Conservation (phyloP, 2,888 invertebrate genomes). For the Dysmachus trigonus region DNA sequence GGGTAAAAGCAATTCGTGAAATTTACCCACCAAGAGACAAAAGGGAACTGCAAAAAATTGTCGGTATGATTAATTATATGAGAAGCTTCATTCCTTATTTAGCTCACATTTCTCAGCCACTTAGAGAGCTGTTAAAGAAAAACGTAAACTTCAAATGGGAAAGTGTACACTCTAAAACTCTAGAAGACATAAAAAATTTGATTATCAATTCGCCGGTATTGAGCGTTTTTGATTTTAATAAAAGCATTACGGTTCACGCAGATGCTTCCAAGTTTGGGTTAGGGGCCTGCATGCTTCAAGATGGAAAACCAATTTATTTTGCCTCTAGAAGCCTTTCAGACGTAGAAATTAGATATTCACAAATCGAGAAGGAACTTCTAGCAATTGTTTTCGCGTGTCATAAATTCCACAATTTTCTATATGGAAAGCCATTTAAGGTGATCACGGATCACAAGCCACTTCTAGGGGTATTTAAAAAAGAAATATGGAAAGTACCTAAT, state of each 20-base stretch:
- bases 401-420: too few species aligned
- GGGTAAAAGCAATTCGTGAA: background rate
- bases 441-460: too few species aligned
- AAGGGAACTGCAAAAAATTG: background rate
- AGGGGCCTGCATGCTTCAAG: background rate
- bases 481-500: too few species aligned
- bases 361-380: too few species aligned
- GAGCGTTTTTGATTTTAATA: too few species aligned
- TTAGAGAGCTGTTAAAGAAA: background rate
- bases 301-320: background rate
- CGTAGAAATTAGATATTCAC: too few species aligned
- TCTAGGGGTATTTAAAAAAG: too few species aligned
- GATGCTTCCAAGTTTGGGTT: background rate
- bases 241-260: background rate
- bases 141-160: background rate
- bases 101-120: background rate
- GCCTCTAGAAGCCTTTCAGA: background rate
- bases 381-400: too few species aligned
- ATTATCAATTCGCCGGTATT: too few species aligned
- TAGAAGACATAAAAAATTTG: too few species aligned
- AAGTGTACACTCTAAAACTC: too few species aligned
- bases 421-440: too few species aligned
- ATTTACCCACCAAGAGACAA: background rate
- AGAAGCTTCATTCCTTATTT: background rate
- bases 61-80: background rate